Conservation (phyloP, 2,113 vertebrate genomes). For the Proteles cristata region DNA sequence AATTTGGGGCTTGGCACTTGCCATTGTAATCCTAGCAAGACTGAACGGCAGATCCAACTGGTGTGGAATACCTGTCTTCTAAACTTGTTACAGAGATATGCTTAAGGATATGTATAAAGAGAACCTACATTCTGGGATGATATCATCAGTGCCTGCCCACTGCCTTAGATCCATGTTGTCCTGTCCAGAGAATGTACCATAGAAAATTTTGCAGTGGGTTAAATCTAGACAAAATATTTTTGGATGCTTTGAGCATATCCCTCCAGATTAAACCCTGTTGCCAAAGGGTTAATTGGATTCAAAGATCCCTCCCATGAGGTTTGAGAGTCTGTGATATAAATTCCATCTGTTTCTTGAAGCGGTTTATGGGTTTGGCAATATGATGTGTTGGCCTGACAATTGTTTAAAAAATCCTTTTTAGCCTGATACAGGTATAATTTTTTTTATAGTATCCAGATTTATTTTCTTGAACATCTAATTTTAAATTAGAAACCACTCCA, state of each 20-base stretch:
- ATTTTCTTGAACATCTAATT: conserved; percentile 75
- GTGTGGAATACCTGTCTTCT: conserved; percentile 33
- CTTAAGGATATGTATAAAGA: background rate
- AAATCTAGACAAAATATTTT: conserved; percentile 84
- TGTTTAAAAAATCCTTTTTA: conserved; percentile 78
- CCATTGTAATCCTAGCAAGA: conserved; percentile 39
- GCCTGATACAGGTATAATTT: conserved; percentile 79
- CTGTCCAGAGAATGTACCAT: background rate
- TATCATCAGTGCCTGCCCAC: background rate
- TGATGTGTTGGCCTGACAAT: conserved; percentile 74
- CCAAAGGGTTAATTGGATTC: conserved; percentile 83
- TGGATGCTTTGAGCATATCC: conserved; percentile 63
- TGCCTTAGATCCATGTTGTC: background rate
- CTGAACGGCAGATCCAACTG: background rate
- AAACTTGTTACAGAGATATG: conserved; percentile 26
- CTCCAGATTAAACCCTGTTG: conserved; percentile 71
- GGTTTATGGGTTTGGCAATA: conserved; percentile 84
- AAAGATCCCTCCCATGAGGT: conserved; percentile 76
- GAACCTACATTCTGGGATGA: background rate
- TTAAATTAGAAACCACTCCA: conserved; percentile 76
- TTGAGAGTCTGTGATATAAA: conserved; percentile 75
- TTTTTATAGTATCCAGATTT: conserved; percentile 84
- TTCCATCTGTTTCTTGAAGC: conserved; percentile 81
- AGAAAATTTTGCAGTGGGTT: conserved; percentile 72
- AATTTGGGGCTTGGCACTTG: conserved; percentile 71